Evolutionary conservation across 2,888 invertebrate species (phyloP), one percentile per base, ranked within the genome.

Genomic region (Pyrocoelia pectoralis): DNA sequence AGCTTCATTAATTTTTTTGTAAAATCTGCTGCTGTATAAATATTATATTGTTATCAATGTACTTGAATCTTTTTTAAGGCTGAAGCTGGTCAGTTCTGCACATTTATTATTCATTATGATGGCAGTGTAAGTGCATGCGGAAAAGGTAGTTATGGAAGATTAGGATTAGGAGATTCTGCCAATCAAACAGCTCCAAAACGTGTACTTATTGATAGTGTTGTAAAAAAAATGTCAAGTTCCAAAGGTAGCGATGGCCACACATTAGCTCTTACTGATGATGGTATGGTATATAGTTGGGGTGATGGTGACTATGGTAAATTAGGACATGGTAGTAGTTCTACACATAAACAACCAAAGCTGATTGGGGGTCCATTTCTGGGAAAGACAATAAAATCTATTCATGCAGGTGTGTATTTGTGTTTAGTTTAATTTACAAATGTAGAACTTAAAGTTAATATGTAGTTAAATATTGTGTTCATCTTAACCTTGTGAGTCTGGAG

Each of bases 81-180:
- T 38, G 88, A 88, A 77, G 87, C 88, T 15, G 88, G 88, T 0
- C 87, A 87, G 73, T 88, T 87, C 72, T 88, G 88, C 73, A 87
- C 88, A 0, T 88, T 88, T 77, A 80, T 86, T 1, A 83, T 88
- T 9, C 84, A 86, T 70, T 80, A 79, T 65, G 86, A 86, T 73
- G 87, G 87, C 1, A 81, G 82, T 53, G 83, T 87, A 13, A 84
- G 83, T 71, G 88, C 87, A 1, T 87, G 87, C 76, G 87, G 87
- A 1, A 87, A 87, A 77, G 87, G 87, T 0, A 87, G 86, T 71
- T 88, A 87, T 74, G 88, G 88, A 1, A 81, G 87, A 18, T 77
- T 88, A n/a, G 88, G 88, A 1, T 79, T 88, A 1, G 88, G 88
- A 0, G 87, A 87, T 75, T 87, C 87, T 0, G 84, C 83, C 57